These are phyloP conservation scores for Mohoua ochrocephala DNA, from an alignment of 2,113 vertebrate species.

Conservation along the genomic window DNA sequence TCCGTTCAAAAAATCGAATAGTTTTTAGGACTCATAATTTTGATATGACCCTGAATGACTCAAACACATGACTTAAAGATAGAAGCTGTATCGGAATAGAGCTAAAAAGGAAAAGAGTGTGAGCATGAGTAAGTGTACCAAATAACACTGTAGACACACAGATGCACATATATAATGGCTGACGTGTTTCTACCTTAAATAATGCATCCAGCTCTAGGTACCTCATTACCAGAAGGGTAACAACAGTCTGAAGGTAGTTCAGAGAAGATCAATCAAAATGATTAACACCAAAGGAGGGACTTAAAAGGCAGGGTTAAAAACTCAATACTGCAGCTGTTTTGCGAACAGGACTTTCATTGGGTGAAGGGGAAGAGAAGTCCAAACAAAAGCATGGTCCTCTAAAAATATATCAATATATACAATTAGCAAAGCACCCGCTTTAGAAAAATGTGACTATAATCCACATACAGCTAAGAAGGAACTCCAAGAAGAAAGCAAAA, in stretches of 20 bases:
- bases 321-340: neutral
- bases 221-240: neutral
- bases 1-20: neutral
- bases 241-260: neutral
- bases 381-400: neutral
- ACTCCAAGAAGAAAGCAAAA: neutral
- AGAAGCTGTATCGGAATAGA: neutral
- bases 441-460: neutral
- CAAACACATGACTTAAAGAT: neutral
- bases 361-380: neutral
- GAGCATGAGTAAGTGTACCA: neutral
- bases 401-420: neutral
- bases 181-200: neutral
- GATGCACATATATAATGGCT: neutral
- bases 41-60: neutral
- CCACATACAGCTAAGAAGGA: neutral
- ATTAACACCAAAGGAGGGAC: neutral
- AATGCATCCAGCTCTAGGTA: neutral
- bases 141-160: neutral
- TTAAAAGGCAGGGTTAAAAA: conserved; percentile 5
- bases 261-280: conserved; percentile 3
- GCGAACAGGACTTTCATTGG: neutral
- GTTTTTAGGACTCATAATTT: neutral
- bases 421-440: neutral
- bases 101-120: neutral